phyloP scores from a whole-genome alignment of 2,113 vertebrate species.

The Theristicus caerulescens region DNA sequence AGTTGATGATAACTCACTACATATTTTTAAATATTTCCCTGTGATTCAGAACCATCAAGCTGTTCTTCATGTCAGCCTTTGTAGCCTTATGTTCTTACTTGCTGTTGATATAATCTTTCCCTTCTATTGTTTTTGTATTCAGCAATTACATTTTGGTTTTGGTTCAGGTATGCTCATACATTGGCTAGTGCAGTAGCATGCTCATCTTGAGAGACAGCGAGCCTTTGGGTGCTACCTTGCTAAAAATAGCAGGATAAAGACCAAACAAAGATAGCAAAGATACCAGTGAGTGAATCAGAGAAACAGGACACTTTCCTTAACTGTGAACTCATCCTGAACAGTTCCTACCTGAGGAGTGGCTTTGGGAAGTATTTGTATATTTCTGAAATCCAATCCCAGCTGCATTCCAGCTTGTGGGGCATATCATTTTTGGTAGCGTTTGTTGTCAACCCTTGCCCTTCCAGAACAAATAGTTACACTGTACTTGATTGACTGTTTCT shows the following conservation, averaged over 20 bases:
- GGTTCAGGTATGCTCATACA: neutral
- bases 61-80: neutral
- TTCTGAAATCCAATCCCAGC: neutral
- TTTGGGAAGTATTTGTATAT: neutral
- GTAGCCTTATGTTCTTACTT: neutral
- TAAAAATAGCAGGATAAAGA: neutral
- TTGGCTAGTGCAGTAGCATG: neutral
- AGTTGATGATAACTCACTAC: neutral
- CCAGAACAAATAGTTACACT: neutral
- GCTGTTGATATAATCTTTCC: neutral
- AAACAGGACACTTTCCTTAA: neutral
- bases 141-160: neutral
- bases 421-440: neutral
- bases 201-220: neutral
- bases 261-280: neutral
- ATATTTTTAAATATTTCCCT: conserved; percentile 11
- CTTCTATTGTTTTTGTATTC: neutral
- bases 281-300: neutral
- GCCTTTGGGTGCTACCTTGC: neutral
- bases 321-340: neutral
- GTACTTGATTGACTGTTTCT: neutral
- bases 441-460: neutral
- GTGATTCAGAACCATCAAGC: neutral
- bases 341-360: neutral
- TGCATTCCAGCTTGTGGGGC: neutral